Evolutionary conservation across 2,888 invertebrate species (phyloP).

Genomic region (Eupithecia tripunctaria): DNA sequence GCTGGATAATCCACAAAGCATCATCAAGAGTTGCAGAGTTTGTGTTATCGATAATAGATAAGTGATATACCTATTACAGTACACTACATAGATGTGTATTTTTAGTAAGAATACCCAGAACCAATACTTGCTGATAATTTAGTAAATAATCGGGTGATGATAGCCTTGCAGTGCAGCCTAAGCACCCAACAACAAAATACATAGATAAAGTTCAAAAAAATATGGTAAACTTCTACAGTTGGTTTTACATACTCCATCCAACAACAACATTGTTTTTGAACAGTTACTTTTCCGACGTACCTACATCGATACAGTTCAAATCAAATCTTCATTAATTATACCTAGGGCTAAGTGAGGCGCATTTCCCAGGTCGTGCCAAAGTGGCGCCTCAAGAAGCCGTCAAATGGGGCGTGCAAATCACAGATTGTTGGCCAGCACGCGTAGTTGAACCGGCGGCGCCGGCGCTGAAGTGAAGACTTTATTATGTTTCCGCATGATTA

Average conservation of each 20-base stretch:
- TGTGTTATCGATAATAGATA: no score
- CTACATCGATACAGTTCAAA: not conserved
- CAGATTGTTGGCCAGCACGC: constrained; percentile 32
- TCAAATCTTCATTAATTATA: not conserved
- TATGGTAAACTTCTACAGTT: not conserved
- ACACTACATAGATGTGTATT: no score
- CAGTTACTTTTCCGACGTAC: not conserved
- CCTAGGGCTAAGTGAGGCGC: not conserved
- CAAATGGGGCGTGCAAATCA: constrained; percentile 41
- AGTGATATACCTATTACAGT: no score
- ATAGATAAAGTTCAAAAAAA: no score
- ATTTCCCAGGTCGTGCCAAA: constrained; percentile 19
- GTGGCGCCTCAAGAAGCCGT: constrained; percentile 35
- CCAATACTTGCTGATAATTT: no score
- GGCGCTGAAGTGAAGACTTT: constrained; percentile 3
- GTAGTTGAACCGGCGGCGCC: constrained; percentile 19
- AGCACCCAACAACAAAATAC: no score
- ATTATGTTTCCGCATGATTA: not conserved
- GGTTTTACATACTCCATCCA: no score
- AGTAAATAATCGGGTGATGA: no score
- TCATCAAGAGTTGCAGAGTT: no score
- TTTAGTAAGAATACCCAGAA: no score
- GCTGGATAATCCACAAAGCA: no score
- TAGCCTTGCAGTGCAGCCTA: no score
- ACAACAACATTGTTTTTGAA: not conserved